Evolutionary conservation across 2,113 vertebrate species (phyloP).

Genomic region (Tragelaphus buxtoni): DNA sequence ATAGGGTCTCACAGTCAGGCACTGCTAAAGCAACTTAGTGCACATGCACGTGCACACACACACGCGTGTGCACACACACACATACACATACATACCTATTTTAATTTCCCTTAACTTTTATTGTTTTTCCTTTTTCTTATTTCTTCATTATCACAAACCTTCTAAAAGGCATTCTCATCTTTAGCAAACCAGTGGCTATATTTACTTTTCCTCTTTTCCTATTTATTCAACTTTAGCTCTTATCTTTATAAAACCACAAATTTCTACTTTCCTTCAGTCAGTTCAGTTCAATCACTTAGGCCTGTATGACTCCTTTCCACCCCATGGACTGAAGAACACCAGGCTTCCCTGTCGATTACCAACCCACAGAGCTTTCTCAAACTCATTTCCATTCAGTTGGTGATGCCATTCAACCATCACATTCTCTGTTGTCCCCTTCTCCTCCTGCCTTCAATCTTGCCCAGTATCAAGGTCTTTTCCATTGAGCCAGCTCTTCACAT

Average conservation of each 20-base stretch:
- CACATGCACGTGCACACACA: accelerated
- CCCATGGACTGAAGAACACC: background rate
- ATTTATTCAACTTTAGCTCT: background rate
- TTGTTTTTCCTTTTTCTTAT: background rate
- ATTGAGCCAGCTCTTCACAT: background rate
- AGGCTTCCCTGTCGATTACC: background rate
- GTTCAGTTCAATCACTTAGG: background rate
- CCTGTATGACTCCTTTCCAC: background rate
- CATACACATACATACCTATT: background rate
- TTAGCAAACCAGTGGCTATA: background rate
- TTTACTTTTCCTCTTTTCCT: background rate
- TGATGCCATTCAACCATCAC: background rate
- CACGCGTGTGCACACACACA: accelerated
- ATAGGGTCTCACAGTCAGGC: background rate
- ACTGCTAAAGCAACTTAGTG: background rate
- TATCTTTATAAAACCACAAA: background rate
- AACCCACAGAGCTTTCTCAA: background rate
- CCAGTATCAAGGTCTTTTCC: background rate
- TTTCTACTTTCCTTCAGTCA: background rate
- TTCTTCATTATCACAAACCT: background rate
- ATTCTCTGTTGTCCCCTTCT: background rate
- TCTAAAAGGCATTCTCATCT: background rate
- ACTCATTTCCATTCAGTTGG: background rate
- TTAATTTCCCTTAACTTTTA: background rate
- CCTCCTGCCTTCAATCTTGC: background rate